Evolutionary conservation across 2,113 vertebrate genomes (phyloP), one percentile per base, ranked within the genome.

Genomic region (Amphiprion percula): DNA sequence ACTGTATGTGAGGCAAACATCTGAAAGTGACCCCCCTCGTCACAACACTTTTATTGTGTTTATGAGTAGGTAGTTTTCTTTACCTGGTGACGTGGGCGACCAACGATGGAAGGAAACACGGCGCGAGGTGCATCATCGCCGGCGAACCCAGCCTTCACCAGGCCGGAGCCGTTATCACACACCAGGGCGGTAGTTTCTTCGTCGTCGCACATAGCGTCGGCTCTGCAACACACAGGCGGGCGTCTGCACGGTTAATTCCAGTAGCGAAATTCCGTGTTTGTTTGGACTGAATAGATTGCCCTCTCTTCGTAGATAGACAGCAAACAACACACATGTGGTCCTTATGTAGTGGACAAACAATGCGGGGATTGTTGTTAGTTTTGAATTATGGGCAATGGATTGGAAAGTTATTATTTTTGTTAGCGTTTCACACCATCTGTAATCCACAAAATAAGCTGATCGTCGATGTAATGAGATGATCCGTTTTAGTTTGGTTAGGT

Each of bases 31-130:
- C 2, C 30, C 5, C 5, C 2, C 1, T 66, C 11, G 5, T 39
- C 16, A 53, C 19, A 5, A 23, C 44, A 39, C 3, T 4, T 12
- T 0, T 46, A 1, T 60, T n/a, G 5, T 15, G 5, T 46, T 28
- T 49, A 23, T 33, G 55, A 19, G 21, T 7, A 24, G 21, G 4
- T 26, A 26, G 26, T 60, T 39, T 47, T 15, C 10, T 39, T 72
- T 88, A 96, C 96, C 62, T 95, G 88, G 21, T 96, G 94, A 61
- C 91, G 90, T 16, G 93, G 91, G 53, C 92, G 90, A 62, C 91
- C 93, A 23, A 94, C 93, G 15, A 92, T 94, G 68, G 93, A 96
- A 3, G 94, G 93, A 46, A 95, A 95, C 30, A 94, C 87, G 21
- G 95, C 94, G 17, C 93, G 90, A 1, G 95, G 93, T 59, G 90